Conservation (phyloP, 2,113 vertebrate genomes). For the Percopsis transmontana region DNA sequence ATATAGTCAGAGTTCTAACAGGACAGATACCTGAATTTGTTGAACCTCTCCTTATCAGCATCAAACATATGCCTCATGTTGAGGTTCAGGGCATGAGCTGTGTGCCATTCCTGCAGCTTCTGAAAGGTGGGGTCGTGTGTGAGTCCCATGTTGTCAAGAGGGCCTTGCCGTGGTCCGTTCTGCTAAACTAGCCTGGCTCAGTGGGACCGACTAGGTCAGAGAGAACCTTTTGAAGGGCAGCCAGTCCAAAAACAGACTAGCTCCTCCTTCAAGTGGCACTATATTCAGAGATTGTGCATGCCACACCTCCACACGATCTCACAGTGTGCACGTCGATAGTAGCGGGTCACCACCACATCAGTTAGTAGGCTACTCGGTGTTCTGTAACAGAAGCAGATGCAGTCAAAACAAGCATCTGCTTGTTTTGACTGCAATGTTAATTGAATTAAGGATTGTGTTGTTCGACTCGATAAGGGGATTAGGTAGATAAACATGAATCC, state of each 20-base stretch:
- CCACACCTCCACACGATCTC: neutral
- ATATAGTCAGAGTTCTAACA: neutral
- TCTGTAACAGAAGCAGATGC: no score
- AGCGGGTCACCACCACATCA: neutral
- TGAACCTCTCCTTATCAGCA: conserved; percentile 84
- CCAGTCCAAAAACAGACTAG: conserved; percentile 15
- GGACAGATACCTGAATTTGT: conserved; percentile 82
- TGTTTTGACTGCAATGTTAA: neutral
- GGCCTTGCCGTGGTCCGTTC: conserved; percentile 46
- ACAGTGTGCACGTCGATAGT: neutral
- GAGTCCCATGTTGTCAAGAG: conserved; percentile 79
- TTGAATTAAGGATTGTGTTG: neutral
- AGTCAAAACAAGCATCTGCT: no score
- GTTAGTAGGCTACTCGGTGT: no score
- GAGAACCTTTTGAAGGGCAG: conserved; percentile 57
- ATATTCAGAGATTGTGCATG: conserved; percentile 10
- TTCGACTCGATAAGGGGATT: neutral
- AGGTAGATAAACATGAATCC: no score
- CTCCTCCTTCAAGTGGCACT: conserved; percentile 59
- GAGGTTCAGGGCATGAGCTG: conserved; percentile 77
- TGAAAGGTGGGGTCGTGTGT: conserved; percentile 83
- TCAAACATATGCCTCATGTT: conserved; percentile 89
- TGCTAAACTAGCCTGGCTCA: conserved; percentile 54
- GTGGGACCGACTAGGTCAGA: conserved; percentile 29
- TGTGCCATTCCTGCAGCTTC: conserved; percentile 86